Evolutionary conservation across 2,888 invertebrate species (phyloP).

Genomic region (Leptopilina drosophilae): DNA sequence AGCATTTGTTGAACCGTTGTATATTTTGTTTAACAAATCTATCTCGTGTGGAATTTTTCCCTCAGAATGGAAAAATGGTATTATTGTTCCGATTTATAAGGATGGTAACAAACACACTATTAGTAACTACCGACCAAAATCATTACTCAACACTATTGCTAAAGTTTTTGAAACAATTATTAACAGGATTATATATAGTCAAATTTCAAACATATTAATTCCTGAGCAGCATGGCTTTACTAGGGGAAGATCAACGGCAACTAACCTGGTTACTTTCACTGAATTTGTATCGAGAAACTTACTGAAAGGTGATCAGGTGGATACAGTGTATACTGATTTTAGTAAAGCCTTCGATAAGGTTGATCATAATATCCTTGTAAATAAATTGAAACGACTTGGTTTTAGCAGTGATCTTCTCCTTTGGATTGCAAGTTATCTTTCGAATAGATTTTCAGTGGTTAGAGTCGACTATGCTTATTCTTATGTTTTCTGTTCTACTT

Average conservation of each 20-base stretch:
- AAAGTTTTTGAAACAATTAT: background rate
- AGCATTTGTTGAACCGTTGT: background rate
- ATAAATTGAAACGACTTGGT: background rate
- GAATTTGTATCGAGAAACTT: background rate
- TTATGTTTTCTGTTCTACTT: background rate
- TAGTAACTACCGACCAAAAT: too few relatives aligned
- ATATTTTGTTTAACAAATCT: background rate
- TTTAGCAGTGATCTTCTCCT: background rate
- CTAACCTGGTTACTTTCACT: background rate
- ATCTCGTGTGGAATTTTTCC: too few relatives aligned
- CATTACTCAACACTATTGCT: background rate
- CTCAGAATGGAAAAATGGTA: too few relatives aligned
- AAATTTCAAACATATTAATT: background rate
- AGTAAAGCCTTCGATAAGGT: background rate
- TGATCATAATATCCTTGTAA: background rate
- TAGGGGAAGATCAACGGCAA: background rate
- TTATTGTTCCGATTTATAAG: too few relatives aligned
- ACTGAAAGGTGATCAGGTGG: background rate
- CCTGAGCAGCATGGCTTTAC: background rate
- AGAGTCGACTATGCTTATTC: background rate
- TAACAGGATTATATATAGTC: background rate
- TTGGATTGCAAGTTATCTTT: background rate
- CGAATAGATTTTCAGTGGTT: background rate
- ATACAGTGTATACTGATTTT: background rate
- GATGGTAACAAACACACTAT: too few relatives aligned